These are phyloP conservation scores for Chaitophorus viminalis DNA, from an alignment of 2,888 invertebrate species.

Conservation along the genomic window DNA sequence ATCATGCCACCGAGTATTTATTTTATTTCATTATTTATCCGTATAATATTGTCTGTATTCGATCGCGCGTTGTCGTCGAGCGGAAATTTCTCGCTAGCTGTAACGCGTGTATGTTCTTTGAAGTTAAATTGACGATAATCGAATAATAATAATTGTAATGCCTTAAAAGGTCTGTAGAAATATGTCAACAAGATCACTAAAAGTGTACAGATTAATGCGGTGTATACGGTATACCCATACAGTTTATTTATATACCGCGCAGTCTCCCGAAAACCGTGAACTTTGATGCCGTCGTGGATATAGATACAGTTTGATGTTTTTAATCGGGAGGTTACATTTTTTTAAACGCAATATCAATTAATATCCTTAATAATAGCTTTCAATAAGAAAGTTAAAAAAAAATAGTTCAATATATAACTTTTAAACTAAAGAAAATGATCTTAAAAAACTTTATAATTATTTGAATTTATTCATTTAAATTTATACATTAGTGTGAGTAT, in stretches of 20 bases:
- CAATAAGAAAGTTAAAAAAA: no score
- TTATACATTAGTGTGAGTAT: no score
- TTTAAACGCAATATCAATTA: no score
- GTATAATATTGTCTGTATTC: background rate
- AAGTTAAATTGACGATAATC: background rate
- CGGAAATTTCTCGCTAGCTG: background rate
- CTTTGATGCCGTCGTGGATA: background rate
- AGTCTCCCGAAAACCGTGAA: background rate
- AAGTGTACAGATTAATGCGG: background rate
- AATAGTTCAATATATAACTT: no score
- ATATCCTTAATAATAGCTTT: no score
- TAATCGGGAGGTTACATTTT: no score
- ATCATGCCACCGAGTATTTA: no score
- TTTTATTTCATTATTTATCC: background rate
- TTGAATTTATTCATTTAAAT: no score
- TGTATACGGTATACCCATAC: background rate
- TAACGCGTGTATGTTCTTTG: background rate
- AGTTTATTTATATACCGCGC: background rate
- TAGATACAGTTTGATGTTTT: no score
- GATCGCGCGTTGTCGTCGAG: background rate
- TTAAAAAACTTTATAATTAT: no score
- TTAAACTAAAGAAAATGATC: no score
- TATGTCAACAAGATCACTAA: background rate
- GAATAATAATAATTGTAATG: no score
- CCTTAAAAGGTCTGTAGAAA: background rate